Conservation (phyloP, 2,888 invertebrate genomes). For the Ditula angustiorana region DNA sequence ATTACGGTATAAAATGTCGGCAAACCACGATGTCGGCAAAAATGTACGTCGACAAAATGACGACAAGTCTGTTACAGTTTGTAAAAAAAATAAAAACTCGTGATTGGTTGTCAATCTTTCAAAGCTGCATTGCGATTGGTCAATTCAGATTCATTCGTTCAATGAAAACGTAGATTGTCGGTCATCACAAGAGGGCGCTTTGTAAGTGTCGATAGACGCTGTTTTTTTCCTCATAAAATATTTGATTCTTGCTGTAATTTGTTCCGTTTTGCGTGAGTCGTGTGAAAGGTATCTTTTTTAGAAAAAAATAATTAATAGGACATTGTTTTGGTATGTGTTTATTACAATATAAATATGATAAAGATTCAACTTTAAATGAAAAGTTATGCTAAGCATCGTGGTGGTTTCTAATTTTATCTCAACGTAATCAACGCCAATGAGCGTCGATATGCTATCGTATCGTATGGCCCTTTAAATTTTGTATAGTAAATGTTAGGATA, state of each 20-base stretch:
- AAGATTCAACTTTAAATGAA: constrained; percentile 31
- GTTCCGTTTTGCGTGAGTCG: constrained; percentile 74
- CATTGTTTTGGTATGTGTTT: constrained; percentile 76
- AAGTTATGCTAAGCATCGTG: constrained; percentile 20
- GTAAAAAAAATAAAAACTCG: constrained; percentile 15
- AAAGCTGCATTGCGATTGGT: constrained; percentile 28
- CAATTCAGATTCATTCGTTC: neutral
- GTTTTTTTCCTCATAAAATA: constrained; percentile 73
- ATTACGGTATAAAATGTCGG: constrained; percentile 57
- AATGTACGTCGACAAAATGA: constrained; percentile 52
- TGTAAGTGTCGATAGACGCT: constrained; percentile 67
- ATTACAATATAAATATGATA: constrained; percentile 49
- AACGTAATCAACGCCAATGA: constrained; percentile 49
- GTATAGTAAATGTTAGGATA: neutral
- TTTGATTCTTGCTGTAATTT: constrained; percentile 72
- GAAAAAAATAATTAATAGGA: constrained; percentile 65
- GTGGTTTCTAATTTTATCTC: constrained; percentile 37
- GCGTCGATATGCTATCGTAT: constrained; percentile 50
- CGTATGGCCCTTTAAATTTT: constrained; percentile 11
- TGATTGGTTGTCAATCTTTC: constrained; percentile 48
- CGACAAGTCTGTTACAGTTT: constrained; percentile 65
- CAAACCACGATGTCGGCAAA: constrained; percentile 61
- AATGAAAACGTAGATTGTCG: constrained; percentile 69
- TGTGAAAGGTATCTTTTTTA: constrained; percentile 61
- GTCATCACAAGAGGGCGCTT: constrained; percentile 63